A percentile compares a stretch with the other conserved stretches of the same genome.
Conservation (phyloP, 2,113 vertebrate species). For the Pluvialis apricaria region DNA sequence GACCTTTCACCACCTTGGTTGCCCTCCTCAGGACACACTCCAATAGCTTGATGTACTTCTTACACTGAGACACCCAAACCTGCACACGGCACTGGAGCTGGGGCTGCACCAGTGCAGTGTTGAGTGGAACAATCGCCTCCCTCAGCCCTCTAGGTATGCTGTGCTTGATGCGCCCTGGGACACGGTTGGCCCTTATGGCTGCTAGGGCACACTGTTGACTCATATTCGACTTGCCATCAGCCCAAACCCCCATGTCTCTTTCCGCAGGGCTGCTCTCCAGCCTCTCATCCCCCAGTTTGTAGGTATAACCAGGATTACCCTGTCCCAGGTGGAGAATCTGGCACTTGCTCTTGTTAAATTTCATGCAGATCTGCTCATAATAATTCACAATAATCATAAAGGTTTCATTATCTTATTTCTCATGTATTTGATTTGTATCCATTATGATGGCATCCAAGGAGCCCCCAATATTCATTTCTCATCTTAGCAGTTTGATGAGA, state of each 20-base stretch:
- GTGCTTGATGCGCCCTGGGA: not conserved
- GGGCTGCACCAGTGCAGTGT: not conserved
- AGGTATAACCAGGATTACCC: not conserved
- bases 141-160: no score
- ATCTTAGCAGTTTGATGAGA: fast-evolving
- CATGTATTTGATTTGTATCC: not conserved
- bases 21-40: not conserved
- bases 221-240: not conserved
- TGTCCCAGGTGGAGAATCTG: not conserved
- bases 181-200: not conserved
- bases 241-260: not conserved
- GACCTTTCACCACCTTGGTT: not conserved
- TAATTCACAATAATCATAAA: no score
- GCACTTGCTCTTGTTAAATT: not conserved
- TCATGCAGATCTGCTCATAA: not conserved
- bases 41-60: not conserved
- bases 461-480: not conserved
- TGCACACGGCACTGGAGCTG: not conserved
- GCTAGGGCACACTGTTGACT: not conserved
- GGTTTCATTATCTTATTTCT: not conserved
- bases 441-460: not conserved
- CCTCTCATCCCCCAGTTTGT: not conserved
- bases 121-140: not conserved
- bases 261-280: not conserved
- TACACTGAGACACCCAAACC: not conserved